Conservation (phyloP, 2,113 vertebrate species). For the Polypterus bichir region DNA sequence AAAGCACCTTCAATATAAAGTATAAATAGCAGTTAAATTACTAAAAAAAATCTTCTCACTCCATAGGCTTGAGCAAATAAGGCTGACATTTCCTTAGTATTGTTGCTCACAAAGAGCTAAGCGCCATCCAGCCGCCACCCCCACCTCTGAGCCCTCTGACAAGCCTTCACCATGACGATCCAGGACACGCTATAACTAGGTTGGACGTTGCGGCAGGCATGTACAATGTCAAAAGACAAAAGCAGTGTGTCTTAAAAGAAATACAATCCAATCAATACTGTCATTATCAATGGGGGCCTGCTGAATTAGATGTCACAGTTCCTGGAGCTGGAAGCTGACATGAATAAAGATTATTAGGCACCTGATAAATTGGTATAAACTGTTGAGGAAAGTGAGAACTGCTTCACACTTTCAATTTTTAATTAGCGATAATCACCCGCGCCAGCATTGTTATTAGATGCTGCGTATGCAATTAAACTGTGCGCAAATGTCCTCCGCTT, state of each 20-base stretch:
- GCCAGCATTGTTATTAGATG: no score
- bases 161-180: constrained; percentile 25
- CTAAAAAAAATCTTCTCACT: no score
- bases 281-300: constrained; percentile 34
- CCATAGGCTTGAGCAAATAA: no score
- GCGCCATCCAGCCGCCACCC: not conserved
- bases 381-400: constrained; percentile 3
- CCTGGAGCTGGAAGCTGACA: constrained; percentile 28
- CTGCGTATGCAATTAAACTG: no score
- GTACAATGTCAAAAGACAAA: constrained; percentile 22
- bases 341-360: constrained; percentile 32
- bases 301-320: constrained; percentile 44
- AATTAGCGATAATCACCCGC: no score
- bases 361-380: constrained; percentile 25
- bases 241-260: constrained; percentile 18
- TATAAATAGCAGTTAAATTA: no score
- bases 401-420: not conserved
- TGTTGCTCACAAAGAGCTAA: no score
- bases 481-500: no score
- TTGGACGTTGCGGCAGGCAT: constrained; percentile 8
- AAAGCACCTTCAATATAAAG: no score
- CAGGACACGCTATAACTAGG: constrained; percentile 14
- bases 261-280: constrained; percentile 39
- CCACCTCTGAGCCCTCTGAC: constrained; percentile 14
- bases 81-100: no score